Evolutionary conservation across 1,140 invertebrate species (phyloP).

Genomic region (Drosophila simulans): DNA sequence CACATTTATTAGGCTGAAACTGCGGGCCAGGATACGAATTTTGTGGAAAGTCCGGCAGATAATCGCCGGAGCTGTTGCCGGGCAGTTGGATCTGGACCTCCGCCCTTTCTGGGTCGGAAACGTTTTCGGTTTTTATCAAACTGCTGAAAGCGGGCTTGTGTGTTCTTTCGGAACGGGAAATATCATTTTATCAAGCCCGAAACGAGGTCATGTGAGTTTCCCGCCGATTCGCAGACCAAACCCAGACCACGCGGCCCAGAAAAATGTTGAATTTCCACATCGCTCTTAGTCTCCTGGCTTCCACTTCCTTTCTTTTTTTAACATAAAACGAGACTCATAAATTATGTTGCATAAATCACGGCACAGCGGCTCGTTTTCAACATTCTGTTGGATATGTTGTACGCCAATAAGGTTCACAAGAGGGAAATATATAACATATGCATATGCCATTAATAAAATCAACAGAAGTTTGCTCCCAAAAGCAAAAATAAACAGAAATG

Average conservation of each 20-base stretch:
- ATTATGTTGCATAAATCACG: slow-evolving; percentile 74
- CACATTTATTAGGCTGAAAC: slow-evolving; percentile 40
- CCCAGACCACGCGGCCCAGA: slow-evolving; percentile 25
- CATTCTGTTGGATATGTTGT: slow-evolving; percentile 20
- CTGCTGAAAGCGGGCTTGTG: slow-evolving; percentile 6
- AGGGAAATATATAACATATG: slow-evolving; percentile 4
- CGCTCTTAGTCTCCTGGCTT: slow-evolving; percentile 5
- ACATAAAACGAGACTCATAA: slow-evolving; percentile 67
- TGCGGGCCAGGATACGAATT: neutral
- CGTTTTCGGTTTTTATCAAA: slow-evolving; percentile 50
- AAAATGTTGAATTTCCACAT: slow-evolving; percentile 39
- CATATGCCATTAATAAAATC: slow-evolving; percentile 14
- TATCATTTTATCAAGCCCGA: slow-evolving; percentile 68
- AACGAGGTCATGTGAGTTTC: slow-evolving; percentile 70
- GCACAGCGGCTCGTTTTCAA: slow-evolving; percentile 15
- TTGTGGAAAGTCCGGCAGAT: slow-evolving; percentile 23
- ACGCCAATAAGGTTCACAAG: slow-evolving; percentile 2
- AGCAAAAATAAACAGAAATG: slow-evolving; percentile 6
- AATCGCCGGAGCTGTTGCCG: slow-evolving; percentile 28
- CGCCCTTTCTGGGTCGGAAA: slow-evolving; percentile 27
- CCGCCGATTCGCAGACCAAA: slow-evolving; percentile 9
- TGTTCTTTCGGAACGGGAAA: slow-evolving; percentile 13
- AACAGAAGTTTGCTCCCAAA: neutral
- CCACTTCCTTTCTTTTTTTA: slow-evolving; percentile 3
- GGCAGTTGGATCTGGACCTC: slow-evolving; percentile 31